Evolutionary conservation across 2,113 vertebrate species (phyloP), one percentile per base, ranked within the genome.

Genomic region (Aegotheles bennettii): DNA sequence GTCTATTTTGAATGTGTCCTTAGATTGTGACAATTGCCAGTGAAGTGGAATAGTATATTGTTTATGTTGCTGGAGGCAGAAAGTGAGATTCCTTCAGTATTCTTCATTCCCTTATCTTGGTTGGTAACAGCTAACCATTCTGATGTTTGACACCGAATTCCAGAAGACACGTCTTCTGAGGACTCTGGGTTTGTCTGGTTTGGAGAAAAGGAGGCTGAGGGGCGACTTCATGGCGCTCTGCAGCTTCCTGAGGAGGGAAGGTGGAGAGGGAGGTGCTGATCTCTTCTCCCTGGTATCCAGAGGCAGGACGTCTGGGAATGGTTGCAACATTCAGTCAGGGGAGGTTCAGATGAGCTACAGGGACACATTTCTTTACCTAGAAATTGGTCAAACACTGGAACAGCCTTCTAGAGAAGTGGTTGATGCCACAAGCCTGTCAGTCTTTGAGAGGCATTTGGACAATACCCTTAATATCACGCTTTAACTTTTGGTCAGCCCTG

Each of bases 281-380:
- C 36, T 35, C 31, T 74, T 63, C 25, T 78, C 20, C 42, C 9
- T 4, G 8, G 33, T 7, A 60, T 76, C 36, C 29, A 68, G 29
- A 29, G n/a, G 6, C 14, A 17, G 47, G 25, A 23, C 4, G 3
- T 1, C 1, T 2, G 20, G 24, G 50, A 43, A 23, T 83, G 56
- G 38, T 45, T 80, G 26, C 40, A 54, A 26, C 4, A 2, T 9
- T 65, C 51, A 35, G 54, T 43, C 25, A 31, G 16, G 29, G 21
- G 18, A 47, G 42, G 23, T 51, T 86, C 26, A 59, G 35, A 33
- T 7, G 36, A 31, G 47, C 8, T 24, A 25, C 24, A 28, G 43
- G 50, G 48, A 75, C 64, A 6, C 11, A 8, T 50, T 74, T 64
- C 10, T 80, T 40, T 36, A 35, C 35, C 4, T 5, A 50, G 56